Conservation (phyloP, 2,888 invertebrate species). For the Rugalucina vietnamica region DNA sequence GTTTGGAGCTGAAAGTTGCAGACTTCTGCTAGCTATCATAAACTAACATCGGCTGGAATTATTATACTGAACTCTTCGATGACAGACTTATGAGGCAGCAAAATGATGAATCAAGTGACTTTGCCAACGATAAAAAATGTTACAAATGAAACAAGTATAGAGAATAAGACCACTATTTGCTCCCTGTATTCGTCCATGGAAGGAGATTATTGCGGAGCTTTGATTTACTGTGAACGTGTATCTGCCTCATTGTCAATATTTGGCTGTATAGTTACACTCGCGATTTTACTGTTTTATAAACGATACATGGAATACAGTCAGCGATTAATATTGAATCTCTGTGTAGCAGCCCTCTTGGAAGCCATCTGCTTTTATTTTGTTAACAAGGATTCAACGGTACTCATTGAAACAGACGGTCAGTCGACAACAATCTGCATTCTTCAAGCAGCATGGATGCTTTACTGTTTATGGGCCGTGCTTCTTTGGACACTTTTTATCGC, state of each 20-base stretch:
- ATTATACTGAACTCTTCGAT: no score
- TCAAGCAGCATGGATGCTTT: constrained; percentile 30
- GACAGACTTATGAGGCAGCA: no score
- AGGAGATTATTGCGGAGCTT: background rate
- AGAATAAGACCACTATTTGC: no score
- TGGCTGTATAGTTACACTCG: background rate
- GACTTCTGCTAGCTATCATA: no score
- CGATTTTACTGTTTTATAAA: background rate
- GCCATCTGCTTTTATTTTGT: constrained; percentile 12
- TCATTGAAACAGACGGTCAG: background rate
- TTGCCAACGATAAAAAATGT: no score
- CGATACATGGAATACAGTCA: background rate
- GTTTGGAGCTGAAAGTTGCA: no score
- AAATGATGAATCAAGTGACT: no score
- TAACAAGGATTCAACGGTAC: background rate
- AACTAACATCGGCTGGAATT: no score
- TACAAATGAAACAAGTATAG: no score
- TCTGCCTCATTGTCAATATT: background rate
- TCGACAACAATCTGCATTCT: constrained; percentile 8
- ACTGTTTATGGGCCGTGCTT: constrained; percentile 14
- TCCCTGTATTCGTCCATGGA: no score
- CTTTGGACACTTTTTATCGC: constrained; percentile 28
- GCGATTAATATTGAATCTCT: background rate
- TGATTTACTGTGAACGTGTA: background rate
- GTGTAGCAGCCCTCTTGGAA: background rate